Base-by-base conservation (phyloP, 2,888 invertebrate genomes). In the Phragmatobia fuliginosa region DNA sequence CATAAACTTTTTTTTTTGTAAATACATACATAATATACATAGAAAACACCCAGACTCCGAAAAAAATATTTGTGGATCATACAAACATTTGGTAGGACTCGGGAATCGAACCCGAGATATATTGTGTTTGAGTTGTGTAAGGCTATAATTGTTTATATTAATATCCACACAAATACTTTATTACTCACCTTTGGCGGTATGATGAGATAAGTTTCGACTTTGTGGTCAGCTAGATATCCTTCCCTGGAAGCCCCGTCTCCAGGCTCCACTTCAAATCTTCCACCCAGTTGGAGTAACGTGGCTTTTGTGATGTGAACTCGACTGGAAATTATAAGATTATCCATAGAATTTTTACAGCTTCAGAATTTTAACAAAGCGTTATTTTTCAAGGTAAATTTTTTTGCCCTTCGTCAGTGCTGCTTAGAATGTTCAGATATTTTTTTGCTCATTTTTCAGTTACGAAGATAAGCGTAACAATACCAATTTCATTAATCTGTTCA, bases 301-400 rank as follows among this genome's bases (percentile, higher is more conserved):
- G 98, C 97, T 87, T 97, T 97, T 1, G 98, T 98, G 80, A 98
- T 97, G 91, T 98, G 98, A 11, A 98, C 98, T 67, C 98, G 96
- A 45, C 98, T 98, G 94, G 25, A 81, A 86, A 33, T 28, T 1
- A 60, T 25, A 5, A 14, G 18, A 41, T 28, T 41, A 45, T 7
- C 45, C 0, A 45, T 38, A 62, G 25, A 41, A 38, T 45, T 21
- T 25, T 28, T 25, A 28, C 5, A 63, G 45, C 18, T 45, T 11
- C 5, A 45, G 21, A 56, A 56, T 56, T 28, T 56, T 5, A 28
- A 56, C 28, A 16, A 16, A 16, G 28, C 52, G 52, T 52, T 52
- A 25, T 25, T 52, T 38, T 18, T 41, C 2, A 25, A 38, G 25
- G 38, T 18, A 60, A 33, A 60, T 33, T 33, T 33, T 1, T n/a